Conservation (phyloP, 2,888 invertebrate species). For the Caenorhabditis doughertyi region DNA sequence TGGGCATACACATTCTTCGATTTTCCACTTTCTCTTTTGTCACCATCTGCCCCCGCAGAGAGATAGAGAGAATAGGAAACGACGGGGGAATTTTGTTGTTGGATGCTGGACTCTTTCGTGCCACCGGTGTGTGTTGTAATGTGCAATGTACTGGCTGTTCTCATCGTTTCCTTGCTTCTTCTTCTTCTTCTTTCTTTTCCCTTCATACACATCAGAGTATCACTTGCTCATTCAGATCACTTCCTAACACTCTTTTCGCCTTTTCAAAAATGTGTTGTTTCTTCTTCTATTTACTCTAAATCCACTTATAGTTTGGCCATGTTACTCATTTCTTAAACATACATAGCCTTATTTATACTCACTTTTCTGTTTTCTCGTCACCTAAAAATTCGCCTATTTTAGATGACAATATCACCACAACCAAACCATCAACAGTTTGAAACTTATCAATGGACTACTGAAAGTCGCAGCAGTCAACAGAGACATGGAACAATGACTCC, state of each 20-base stretch:
- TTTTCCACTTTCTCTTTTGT: constrained; percentile 1
- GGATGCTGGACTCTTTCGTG: neutral
- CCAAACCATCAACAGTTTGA: constrained; percentile 53
- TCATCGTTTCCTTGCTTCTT: constrained; percentile 13
- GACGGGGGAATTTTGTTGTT: constrained; percentile 36
- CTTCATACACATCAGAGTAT: constrained; percentile 46
- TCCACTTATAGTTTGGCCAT: too few relatives aligned
- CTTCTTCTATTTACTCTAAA: neutral
- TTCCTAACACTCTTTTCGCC: neutral
- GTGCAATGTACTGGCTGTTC: too few relatives aligned
- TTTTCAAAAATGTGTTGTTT: neutral
- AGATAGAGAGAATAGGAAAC: constrained; percentile 6
- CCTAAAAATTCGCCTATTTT: neutral
- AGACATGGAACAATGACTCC: constrained; percentile 48
- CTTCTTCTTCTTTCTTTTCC: constrained; percentile 22
- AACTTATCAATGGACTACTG: constrained; percentile 64
- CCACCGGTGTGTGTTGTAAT: constrained; percentile 38
- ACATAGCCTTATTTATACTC: neutral
- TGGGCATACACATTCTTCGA: constrained; percentile 2
- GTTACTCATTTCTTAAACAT: neutral
- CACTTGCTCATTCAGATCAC: constrained; percentile 22
- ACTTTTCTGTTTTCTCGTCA: neutral
- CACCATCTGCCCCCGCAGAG: constrained; percentile 50
- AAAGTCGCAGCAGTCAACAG: constrained; percentile 58
- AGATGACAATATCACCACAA: constrained; percentile 62